Evolutionary conservation across 2,888 invertebrate species (phyloP), one percentile per base, ranked within the genome.

Genomic region (Auanema freiburgensis): DNA sequence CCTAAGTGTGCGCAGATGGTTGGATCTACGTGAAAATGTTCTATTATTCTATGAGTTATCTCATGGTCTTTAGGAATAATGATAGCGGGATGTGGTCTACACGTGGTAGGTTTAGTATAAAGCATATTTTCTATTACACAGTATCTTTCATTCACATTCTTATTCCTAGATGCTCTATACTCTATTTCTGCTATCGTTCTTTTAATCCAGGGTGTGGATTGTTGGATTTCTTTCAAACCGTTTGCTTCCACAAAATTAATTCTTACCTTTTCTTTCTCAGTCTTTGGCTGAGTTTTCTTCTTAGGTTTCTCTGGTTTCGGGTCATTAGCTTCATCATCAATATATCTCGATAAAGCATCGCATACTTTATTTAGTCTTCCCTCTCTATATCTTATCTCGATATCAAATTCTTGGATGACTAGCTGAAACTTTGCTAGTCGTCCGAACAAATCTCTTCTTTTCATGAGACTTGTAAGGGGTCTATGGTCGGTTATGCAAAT

Each of bases 291-390:
- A 8, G 6, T 12, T 40, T 43, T 42, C 42, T 57, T 43, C 5
- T 33, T 21, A 12, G 23, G 10, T 33, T 63, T 59, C 42, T 60
- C 41, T 16, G 33, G 2, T 49, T 10, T 12, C 10, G 51, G 42
- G 18, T 64, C 64, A 16, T 55, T 53, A 11, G n/a, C 33, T 50
- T 64, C 60, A n/a, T 60, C 60, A 18, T 14, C 18, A 10, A 52
- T 44, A 53, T 63, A 60, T 21, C 76, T 56, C 6, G 61, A 61
- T 6, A 77, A 43, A 11, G 61, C 57, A 33, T 77, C 77, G 40
- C 60, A 56, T 1, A 72, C 52, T 2, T 23, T 21, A 41, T 77
- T 77, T 24, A 16, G 14, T 41, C 58, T 59, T 5, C 77, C 77
- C 1, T 58, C 52, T 12, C 77, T 53, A 50, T 77, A 71, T 11